A percentile compares a stretch with the other conserved stretches of the same genome.
Conservation (phyloP, 53 echinoderm and acorn worm species). For the Astropecten irregularis region DNA sequence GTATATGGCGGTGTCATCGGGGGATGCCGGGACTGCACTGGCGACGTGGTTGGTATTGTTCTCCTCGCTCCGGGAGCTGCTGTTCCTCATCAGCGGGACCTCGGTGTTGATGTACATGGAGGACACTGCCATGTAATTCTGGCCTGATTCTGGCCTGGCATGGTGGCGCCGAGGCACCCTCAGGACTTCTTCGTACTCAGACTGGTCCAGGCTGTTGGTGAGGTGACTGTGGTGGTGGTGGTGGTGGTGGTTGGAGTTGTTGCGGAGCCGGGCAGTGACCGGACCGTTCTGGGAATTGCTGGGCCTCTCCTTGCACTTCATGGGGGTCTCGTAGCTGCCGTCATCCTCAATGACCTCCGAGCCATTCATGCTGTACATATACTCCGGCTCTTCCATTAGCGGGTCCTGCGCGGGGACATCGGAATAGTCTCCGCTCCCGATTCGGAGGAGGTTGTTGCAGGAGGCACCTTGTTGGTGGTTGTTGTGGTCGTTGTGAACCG, state of each 20-base stretch:
- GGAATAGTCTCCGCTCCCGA: constrained; percentile 31
- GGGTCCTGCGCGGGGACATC: constrained; percentile 25
- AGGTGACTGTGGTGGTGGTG: constrained; percentile 45
- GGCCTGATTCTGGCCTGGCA: constrained; percentile 41
- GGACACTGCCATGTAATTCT: constrained; percentile 89
- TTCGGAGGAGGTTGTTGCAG: not conserved
- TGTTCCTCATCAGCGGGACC: constrained; percentile 18
- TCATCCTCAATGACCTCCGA: constrained; percentile 65
- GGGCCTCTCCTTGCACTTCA: constrained; percentile 50
- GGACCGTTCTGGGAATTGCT: constrained; percentile 10
- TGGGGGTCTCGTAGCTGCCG: constrained; percentile 89
- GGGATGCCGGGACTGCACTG: not conserved
- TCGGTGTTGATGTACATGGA: constrained; percentile 71
- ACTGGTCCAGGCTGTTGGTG: constrained; percentile 67
- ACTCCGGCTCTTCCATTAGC: constrained; percentile 3
- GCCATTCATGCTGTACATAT: constrained; percentile 46
- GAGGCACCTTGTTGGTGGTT: not conserved
- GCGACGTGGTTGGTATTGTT: constrained; percentile 64
- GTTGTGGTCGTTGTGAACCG: not conserved
- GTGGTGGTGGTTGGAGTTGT: not conserved
- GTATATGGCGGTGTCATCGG: constrained; percentile 77
- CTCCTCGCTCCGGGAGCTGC: constrained; percentile 18
- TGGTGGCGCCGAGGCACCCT: constrained; percentile 61
- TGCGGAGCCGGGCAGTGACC: not conserved
- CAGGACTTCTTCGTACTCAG: constrained; percentile 88